Base-by-base conservation (phyloP, 1,140 invertebrate species). In the Cyclina sinensis region DNA sequence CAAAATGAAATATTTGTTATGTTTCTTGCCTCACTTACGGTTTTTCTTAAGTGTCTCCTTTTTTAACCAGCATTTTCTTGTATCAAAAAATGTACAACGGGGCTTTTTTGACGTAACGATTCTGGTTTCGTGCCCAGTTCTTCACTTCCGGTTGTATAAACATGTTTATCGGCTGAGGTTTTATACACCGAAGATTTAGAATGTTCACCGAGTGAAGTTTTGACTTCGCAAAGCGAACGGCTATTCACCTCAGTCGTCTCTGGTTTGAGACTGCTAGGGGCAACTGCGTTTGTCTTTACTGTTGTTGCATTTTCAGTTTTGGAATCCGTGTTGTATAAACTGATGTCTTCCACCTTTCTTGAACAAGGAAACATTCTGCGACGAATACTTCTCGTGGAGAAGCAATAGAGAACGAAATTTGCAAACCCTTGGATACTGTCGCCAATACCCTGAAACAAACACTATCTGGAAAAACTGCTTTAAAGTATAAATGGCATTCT, bases 391-490 rank as follows among this genome's bases (percentile, higher is more conserved):
- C 62, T 37, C 12, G 86, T 88, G 3, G 86, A 88, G n/a, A 81
- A 91, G 57, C 91, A 92, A 46, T 93, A 94, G 0, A 94, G 82
- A 5, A 94, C 84, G 68, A 92, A 94, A 80, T 94, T 94, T 39
- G 91, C 92, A 65, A 94, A 93, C 0, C 94, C 94, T 68, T 94
- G 94, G 4, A 79, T 86, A 62, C 93, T 94, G 86, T 94, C 94
- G 46, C 94, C 94, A 43, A 93, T 90, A 16, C 94, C 94, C 94
- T 94, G 84, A 89, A 91, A 27, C 32, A 43, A 51, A 73, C 39
- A 73, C 35, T 9, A 85, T 7, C 43, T 80, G 54, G 43, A 78
- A 79, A 39, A 84, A 39, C 9, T 35, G 24, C 65, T 4, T 18
- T 79, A 48, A 24, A 39, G 9, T 30, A n/a, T 39, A 16, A 7